Percentiles rank a stretch among this genome's conserved stretches.
These are phyloP conservation scores for Potorous gilbertii DNA, from an alignment of 2,797 vertebrate species.

Conservation along the genomic window DNA sequence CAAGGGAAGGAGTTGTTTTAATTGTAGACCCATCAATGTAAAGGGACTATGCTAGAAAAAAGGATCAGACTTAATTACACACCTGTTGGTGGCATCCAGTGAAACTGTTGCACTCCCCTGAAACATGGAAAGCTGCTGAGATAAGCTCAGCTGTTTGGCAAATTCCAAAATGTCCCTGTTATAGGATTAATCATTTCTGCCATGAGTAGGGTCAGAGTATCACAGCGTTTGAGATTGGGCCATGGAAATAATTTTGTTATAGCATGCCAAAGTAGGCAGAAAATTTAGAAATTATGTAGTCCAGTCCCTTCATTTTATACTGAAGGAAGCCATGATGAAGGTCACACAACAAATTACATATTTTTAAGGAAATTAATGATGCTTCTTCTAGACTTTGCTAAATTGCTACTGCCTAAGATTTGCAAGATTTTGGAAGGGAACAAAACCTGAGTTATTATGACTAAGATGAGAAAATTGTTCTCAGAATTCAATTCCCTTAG, in stretches of 20 bases:
- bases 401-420: conserved; percentile 35
- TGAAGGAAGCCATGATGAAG: conserved; percentile 60
- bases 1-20: conserved; percentile 85
- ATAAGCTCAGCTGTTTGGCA: conserved; percentile 75
- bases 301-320: conserved; percentile 63
- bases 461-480: not conserved
- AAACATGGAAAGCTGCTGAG: conserved; percentile 68
- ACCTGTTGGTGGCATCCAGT: conserved; percentile 84
- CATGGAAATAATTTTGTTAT: not conserved
- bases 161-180: conserved; percentile 70
- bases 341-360: conserved; percentile 23
- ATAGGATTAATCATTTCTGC: conserved; percentile 68
- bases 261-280: not conserved
- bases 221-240: conserved; percentile 56
- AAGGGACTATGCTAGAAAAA: conserved; percentile 82
- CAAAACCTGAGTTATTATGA: not conserved
- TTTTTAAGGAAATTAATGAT: conserved; percentile 53
- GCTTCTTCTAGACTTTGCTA: conserved; percentile 45
- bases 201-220: conserved; percentile 61
- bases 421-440: conserved; percentile 15
- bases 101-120: conserved; percentile 77
- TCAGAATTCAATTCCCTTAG: conserved; percentile 15
- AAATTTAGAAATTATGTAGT: conserved; percentile 49
- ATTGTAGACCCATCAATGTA: conserved; percentile 84
- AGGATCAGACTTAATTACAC: conserved; percentile 85